A percentile compares a stretch with the other conserved stretches of the same genome.
Conservation (phyloP, 2,113 vertebrate species). For the Rhagologus leucostigma region DNA sequence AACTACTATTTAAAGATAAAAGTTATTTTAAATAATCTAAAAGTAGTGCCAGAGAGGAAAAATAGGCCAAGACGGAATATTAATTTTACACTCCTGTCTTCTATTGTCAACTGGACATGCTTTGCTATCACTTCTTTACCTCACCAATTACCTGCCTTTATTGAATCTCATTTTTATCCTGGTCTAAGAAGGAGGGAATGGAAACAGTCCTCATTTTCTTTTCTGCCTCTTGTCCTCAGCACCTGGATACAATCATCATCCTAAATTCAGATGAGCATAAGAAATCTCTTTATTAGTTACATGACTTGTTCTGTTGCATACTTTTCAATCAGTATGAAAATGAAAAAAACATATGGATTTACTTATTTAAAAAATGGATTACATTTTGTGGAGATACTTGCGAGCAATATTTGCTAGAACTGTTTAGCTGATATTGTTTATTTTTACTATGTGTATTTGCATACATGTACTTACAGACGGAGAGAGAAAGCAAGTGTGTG, state of each 20-base stretch:
- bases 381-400: not conserved
- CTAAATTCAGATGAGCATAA: not conserved
- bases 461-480: rapidly evolving
- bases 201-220: not conserved
- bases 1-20: slow-evolving; percentile 44
- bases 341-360: not conserved
- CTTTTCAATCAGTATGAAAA: not conserved
- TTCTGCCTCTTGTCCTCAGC: not conserved
- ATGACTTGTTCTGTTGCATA: not conserved
- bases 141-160: not conserved
- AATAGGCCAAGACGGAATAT: slow-evolving; percentile 14
- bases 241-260: not conserved
- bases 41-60: not conserved
- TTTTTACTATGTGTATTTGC: not conserved
- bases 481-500: not conserved
- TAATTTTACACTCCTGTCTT: slow-evolving; percentile 24
- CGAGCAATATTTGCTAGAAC: not conserved
- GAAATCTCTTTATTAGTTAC: not conserved
- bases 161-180: not conserved
- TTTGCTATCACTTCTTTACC: not conserved
- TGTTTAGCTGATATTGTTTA: not conserved
- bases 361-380: not conserved
- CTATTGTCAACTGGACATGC: not conserved
- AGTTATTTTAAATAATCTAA: slow-evolving; percentile 48
- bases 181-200: not conserved